Conservation (phyloP, 1,140 invertebrate species). For the Antheraea mylitta region DNA sequence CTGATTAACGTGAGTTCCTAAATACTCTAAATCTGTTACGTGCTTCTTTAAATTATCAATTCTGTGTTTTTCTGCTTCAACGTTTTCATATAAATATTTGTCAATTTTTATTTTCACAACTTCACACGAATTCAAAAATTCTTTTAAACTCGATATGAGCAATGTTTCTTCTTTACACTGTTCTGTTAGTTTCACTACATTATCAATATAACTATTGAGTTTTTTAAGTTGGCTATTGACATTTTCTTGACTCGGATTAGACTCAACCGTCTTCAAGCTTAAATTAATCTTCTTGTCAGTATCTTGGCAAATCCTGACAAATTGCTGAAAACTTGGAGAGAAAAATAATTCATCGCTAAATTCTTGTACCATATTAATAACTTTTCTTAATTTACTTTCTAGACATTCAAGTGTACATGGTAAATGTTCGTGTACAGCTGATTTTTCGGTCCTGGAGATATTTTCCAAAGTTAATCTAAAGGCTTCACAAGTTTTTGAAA, state of each 20-base stretch:
- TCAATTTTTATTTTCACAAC: conserved; percentile 34
- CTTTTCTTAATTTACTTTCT: conserved; percentile 29
- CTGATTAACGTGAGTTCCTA: conserved; percentile 26
- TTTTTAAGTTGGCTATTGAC: conserved; percentile 19
- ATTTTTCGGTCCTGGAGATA: conserved; percentile 10
- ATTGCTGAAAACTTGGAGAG: conserved; percentile 28
- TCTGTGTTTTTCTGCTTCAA: conserved; percentile 16
- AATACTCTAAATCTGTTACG: conserved; percentile 26
- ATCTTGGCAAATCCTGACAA: conserved; percentile 27
- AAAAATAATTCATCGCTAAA: conserved; percentile 21
- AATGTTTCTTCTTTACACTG: conserved; percentile 33
- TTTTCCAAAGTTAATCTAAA: conserved; percentile 26
- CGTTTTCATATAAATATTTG: conserved; percentile 7
- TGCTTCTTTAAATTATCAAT: conserved; percentile 32
- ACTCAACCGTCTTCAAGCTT: conserved; percentile 10
- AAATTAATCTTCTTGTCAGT: conserved; percentile 27
- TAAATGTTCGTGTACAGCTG: conserved; percentile 13
- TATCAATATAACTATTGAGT: conserved; percentile 30
- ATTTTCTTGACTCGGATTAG: conserved; percentile 7
- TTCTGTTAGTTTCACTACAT: conserved; percentile 34
- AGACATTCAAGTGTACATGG: conserved; percentile 24
- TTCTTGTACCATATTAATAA: conserved; percentile 26
- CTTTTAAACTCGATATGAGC: conserved; percentile 29
- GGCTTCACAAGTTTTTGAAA: conserved; percentile 31
- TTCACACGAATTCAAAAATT: conserved; percentile 38